Conservation (phyloP, 2,888 invertebrate species). For the Isoperla grammatica region DNA sequence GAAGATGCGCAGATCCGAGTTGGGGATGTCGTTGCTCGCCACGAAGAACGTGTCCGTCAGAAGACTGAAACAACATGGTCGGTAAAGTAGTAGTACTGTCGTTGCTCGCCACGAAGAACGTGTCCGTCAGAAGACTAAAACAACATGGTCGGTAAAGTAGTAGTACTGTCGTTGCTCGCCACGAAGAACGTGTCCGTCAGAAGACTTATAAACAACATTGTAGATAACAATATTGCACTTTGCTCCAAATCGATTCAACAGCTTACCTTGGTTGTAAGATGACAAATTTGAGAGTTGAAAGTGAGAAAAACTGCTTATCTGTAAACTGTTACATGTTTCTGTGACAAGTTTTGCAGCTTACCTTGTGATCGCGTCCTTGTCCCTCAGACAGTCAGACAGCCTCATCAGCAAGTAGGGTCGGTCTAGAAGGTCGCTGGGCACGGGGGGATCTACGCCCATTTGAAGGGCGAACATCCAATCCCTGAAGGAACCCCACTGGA, state of each 20-base stretch:
- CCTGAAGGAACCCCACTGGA: slow-evolving; percentile 71
- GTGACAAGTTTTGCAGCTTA: slow-evolving; percentile 32
- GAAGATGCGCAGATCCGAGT: slow-evolving; percentile 67
- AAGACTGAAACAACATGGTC: slow-evolving; percentile 39
- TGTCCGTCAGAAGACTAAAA: slow-evolving; percentile 54
- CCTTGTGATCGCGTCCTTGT: slow-evolving; percentile 59
- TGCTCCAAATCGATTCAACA: too few species aligned
- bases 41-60: slow-evolving; percentile 64
- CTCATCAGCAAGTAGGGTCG: slow-evolving; percentile 71
- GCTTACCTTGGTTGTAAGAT: too few species aligned
- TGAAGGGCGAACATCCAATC: slow-evolving; percentile 80
- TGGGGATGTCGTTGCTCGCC: slow-evolving; percentile 65
- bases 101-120: slow-evolving; percentile 60
- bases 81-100: too few species aligned
- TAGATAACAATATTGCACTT: too few species aligned
- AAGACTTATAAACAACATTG: too few species aligned
- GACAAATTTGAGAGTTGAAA: too few species aligned
- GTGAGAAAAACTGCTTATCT: too few species aligned
- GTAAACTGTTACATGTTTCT: too few species aligned
- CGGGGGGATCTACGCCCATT: slow-evolving; percentile 67
- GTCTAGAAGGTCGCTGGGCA: slow-evolving; percentile 63
- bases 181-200: slow-evolving; percentile 64
- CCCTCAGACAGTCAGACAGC: slow-evolving; percentile 71
- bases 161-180: slow-evolving; percentile 62
- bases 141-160: too few species aligned